phyloP scores from a whole-genome alignment of 2,888 invertebrate species.

The Drosophila lutescens region DNA sequence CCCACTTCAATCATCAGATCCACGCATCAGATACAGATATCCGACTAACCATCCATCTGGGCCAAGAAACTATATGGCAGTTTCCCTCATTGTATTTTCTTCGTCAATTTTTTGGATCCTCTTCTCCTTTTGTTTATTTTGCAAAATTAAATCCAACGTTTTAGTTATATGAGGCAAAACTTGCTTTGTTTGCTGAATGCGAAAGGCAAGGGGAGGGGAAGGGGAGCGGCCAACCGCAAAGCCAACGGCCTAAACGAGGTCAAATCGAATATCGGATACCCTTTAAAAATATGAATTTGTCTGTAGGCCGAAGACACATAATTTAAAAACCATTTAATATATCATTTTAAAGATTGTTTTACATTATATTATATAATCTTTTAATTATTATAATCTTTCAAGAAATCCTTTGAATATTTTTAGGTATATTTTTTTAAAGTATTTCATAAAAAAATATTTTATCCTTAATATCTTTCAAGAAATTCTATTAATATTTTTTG shows the following conservation, averaged over 20 bases:
- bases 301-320: no score
- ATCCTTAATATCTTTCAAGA: no score
- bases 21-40: conserved; percentile 25
- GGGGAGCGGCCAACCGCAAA: conserved; percentile 14
- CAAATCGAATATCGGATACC: not conserved
- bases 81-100: conserved; percentile 4
- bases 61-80: conserved; percentile 1
- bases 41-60: conserved; percentile 16
- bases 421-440: no score
- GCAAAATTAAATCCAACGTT: conserved; percentile 79
- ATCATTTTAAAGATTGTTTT: no score
- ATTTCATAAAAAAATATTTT: no score
- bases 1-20: conserved; percentile 33
- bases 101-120: conserved; percentile 8
- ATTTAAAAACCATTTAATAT: no score
- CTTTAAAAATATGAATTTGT: not conserved
- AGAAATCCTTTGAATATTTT: no score
- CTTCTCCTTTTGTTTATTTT: conserved; percentile 76
- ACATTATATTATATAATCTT: no score
- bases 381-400: no score
- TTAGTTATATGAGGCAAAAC: conserved; percentile 75
- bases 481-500: no score
- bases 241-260: conserved; percentile 2
- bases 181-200: conserved; percentile 76
- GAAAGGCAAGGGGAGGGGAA: not conserved